Base-by-base conservation (phyloP, 92 coral and sea anemone species). In the Paramuricea clavata region DNA sequence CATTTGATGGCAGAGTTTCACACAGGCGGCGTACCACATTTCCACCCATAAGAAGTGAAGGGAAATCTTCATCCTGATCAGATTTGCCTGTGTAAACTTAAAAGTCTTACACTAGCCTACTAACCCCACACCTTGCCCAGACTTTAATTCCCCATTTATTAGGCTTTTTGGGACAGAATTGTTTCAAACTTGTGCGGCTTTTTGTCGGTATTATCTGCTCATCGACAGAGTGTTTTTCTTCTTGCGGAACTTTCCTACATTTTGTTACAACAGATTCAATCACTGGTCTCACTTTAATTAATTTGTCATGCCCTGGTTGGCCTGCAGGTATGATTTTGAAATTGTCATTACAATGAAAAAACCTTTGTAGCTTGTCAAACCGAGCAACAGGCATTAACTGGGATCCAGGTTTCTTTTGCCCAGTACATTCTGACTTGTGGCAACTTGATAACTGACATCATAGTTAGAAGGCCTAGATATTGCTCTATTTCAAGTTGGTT, bases 71-170 rank as follows among this genome's bases (percentile, higher is more conserved):
- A 4, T 7, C 12, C 22, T 12, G 2, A 2, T 15, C 56, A 65
- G 31, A 31, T 16, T 36, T 71, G 4, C 49, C 77, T 5, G 49
- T 71, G 77, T 71, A 71, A 3, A 71, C n/a, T 23, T 71, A 12
- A 36, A 71, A 71, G 25, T 71, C 77, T 30, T 33, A 71, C 49
- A 71, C n/a, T 0, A 71, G 30, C 8, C 77, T 49, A 16, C 19
- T 7, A 3, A 71, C 77, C 3, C 77, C 77, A 71, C 19, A 12
- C 31, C 77, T 33, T 16, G 77, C n/a, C 10, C 10, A 36, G 11
- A 71, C 77, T 19, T 71, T 71, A 3, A 71, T 7, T 16, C 77
- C 77, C 77, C 77, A 71, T 36, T 71, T 71, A 12, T 71, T 49
- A 11, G 77, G 77, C 54, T 71, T 71, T 2, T 71, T 71, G n/a